Base-by-base conservation (phyloP, 2,888 invertebrate genomes). In the Dyspetes luteomarginatus region DNA sequence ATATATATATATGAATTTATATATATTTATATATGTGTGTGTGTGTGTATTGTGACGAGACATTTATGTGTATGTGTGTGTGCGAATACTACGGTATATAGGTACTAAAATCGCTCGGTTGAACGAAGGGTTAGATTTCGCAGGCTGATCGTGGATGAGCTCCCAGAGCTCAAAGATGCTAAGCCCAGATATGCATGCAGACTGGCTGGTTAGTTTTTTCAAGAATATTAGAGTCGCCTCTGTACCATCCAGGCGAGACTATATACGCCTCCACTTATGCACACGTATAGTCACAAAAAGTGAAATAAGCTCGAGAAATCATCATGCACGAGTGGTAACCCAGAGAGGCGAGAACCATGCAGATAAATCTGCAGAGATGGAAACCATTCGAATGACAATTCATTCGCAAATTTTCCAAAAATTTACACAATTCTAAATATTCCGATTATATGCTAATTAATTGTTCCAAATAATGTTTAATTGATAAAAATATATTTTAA, bases 121-220 rank as follows among this genome's bases (percentile, higher is more conserved):
- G 85, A 81, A 62, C 84, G 77, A 79, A 80, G 76, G 86, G 84
- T 85, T 87, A 89, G 88, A 89, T 89, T 89, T 89, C 89, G 89
- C 87, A 87, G 83, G 82, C 85, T 86, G 88, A 88, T 89, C 86
- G 79, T 52, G 52, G 55, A 77, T 71, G 79, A 71, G 73, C 71
- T 64, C 43, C 78, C 72, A 67, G 76, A 82, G 83, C 86, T 84
- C 80, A 56, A 87, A 87, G 88, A 87, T 88, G 74, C 71, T 80
- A 71, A 80, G 58, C 74, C 71, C 15, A 82, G 86, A 85, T 85
- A 85, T 77, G 73, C 81, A 69, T 78, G 24, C 1, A 36, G 45
- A 26, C 41, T 26, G 17, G 48, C 52, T 56, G 75, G 73, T 64
- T 65, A 85, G 86, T 86, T 87, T 85, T 80, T 81, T 64, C 72